Evolutionary conservation across 2,888 invertebrate genomes (phyloP).

Genomic region (Drosophila mulleri): DNA sequence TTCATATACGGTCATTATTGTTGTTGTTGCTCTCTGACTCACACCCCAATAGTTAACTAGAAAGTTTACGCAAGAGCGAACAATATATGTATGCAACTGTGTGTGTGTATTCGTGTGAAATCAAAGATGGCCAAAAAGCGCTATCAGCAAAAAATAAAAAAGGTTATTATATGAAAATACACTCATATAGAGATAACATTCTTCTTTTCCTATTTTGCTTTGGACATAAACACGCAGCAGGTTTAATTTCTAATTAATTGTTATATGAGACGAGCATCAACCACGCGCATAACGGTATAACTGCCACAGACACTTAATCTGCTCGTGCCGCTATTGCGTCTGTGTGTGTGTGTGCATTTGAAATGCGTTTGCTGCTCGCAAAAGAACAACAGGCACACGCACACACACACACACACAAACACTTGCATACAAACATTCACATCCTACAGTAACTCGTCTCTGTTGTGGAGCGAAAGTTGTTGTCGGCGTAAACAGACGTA

Average conservation of each 20-base stretch:
- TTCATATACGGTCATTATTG: constrained; percentile 25
- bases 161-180: constrained; percentile 12
- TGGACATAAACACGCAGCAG: constrained; percentile 40
- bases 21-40: constrained; percentile 57
- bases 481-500: constrained; percentile 40
- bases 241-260: constrained; percentile 57
- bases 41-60: constrained; percentile 43
- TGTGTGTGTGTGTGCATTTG: constrained; percentile 31
- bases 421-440: constrained; percentile 5
- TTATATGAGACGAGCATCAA: constrained; percentile 47
- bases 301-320: constrained; percentile 66
- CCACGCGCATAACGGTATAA: constrained; percentile 55
- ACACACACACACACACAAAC: background rate
- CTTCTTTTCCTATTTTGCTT: constrained; percentile 23
- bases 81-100: constrained; percentile 25
- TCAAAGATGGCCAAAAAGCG: constrained; percentile 61
- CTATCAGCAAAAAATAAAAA: constrained; percentile 56
- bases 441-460: constrained; percentile 51
- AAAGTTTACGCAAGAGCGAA: constrained; percentile 68
- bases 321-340: constrained; percentile 9
- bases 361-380: constrained; percentile 58
- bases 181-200: constrained; percentile 40
- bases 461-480: constrained; percentile 56
- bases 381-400: constrained; percentile 34
- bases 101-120: constrained; percentile 31